phyloP scores from a whole-genome alignment of 2,888 invertebrate species.

The Scelioninae gen. 2 region DNA sequence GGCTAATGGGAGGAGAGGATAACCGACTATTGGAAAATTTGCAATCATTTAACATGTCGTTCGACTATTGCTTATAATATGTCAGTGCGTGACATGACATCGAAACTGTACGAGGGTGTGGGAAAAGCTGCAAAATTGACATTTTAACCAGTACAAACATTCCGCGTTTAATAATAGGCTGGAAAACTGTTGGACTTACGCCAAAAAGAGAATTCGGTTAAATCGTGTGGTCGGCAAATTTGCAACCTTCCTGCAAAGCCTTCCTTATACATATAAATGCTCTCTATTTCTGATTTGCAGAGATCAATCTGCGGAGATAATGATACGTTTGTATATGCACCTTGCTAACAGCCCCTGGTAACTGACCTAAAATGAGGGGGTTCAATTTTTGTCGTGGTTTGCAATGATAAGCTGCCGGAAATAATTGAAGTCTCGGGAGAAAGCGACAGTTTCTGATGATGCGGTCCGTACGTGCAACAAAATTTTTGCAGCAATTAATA shows the following conservation, averaged over 20 bases:
- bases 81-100: constrained; percentile 26
- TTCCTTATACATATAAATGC: constrained; percentile 71
- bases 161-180: background rate
- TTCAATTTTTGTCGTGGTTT: constrained; percentile 29
- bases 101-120: constrained; percentile 36
- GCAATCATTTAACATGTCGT: constrained; percentile 17
- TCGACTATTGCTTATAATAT: constrained; percentile 20
- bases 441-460: constrained; percentile 20
- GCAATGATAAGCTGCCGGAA: constrained; percentile 6
- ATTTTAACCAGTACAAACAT: background rate
- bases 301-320: constrained; percentile 70
- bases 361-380: constrained; percentile 10
- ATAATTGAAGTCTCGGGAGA: constrained; percentile 11
- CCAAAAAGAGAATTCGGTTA: background rate
- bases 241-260: background rate
- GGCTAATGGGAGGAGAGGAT: no score
- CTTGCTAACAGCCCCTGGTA: constrained; percentile 60
- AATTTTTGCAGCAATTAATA: constrained; percentile 21
- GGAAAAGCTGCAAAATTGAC: constrained; percentile 14
- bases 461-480: constrained; percentile 4
- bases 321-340: constrained; percentile 65
- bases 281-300: constrained; percentile 70
- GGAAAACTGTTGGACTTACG: background rate
- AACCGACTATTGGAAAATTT: no score
- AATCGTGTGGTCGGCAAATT: constrained; percentile 4